Evolutionary conservation across 2,113 vertebrate species (phyloP), one percentile per base, ranked within the genome.

Genomic region (Alexandromys fortis): DNA sequence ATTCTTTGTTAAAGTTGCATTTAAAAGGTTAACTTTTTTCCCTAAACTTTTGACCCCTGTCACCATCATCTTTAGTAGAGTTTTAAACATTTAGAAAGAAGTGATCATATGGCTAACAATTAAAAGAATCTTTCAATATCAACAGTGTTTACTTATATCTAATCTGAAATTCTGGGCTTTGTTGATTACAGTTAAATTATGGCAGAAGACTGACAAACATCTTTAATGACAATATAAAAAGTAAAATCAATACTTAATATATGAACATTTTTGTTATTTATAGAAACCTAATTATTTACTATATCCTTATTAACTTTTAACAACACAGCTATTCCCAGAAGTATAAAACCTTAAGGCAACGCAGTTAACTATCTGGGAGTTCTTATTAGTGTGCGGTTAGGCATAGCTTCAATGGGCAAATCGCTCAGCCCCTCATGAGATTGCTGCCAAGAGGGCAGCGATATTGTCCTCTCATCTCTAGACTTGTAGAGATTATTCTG

Each of bases 391-490:
- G 13, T 38, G 7, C 13, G 52, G 1, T 42, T 81, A 35, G 26
- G 38, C 13, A 90, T 1, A 55, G 6, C 2, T 35, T 42, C n/a
- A 72, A 12, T 78, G 38, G 11, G 0, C 35, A 11, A 33, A 70
- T 45, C 8, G 24, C 8, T 68, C 35, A 85, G 21, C 45, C 17
- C 83, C 49, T 86, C 28, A 19, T 1, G 35, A 55, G 35, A 11
- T 9, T 30, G 6, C 6, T 24, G 22, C n/a, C 28, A 79, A 65
- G 0, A 3, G 4, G 4, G 52, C 19, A 52, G 0, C 26, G 30
- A 12, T 14, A 17, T 68, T 78, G 3, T 38, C n/a, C 24, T 78
- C 7, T 72, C 24, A 30, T 61, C 26, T 28, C 1, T 9, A 58
- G 30, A 1, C 3, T 86, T 67, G 0, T 38, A 77, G 61, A 30